Evolutionary conservation across 2,113 vertebrate genomes (phyloP), one percentile per base, ranked within the genome.

Genomic region (Colinus virginianus): DNA sequence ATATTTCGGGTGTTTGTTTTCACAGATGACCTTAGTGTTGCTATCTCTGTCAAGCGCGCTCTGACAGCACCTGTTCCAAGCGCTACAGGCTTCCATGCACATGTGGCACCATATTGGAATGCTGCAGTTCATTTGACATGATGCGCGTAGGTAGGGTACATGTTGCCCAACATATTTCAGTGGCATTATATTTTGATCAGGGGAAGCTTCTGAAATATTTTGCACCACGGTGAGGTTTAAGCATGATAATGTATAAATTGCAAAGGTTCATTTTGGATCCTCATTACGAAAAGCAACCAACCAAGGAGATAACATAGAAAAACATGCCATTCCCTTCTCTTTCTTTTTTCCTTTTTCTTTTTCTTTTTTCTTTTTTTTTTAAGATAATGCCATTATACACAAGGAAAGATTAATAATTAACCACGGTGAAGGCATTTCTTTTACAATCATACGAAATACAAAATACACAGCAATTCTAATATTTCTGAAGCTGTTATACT

Each of bases 81-180:
- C 40, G 97, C 98, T 98, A 97, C 93, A 62, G 97, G 97, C 97
- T 97, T 97, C 80, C 84, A 87, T 84, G 96, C 95, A 97, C 98
- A 98, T 98, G 98, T 97, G 98, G 97, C 97, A 97, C 97, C 98
- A 98, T 98, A 98, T 98, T 98, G 98, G 97, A 98, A 97, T 97
- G 97, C 97, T 97, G 97, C 98, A 98, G 98, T 98, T 97, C 97
- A 98, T 98, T 98, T 98, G 98, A 68, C 97, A 96, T 83, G 61
- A 95, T 38, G 98, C 95, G 94, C 93, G 94, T 97, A 98, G 98
- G 98, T 98, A 96, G 94, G 89, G n/a, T 89, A 80, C 58, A 53
- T 42, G 87, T 55, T 95, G 84, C 90, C 82, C 91, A 70, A 90
- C 88, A 88, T 96, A 96, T 97, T 97, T 96, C 70, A 88, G 64